Conservation (phyloP, 2,797 vertebrate genomes). For the Mus minutoides region DNA sequence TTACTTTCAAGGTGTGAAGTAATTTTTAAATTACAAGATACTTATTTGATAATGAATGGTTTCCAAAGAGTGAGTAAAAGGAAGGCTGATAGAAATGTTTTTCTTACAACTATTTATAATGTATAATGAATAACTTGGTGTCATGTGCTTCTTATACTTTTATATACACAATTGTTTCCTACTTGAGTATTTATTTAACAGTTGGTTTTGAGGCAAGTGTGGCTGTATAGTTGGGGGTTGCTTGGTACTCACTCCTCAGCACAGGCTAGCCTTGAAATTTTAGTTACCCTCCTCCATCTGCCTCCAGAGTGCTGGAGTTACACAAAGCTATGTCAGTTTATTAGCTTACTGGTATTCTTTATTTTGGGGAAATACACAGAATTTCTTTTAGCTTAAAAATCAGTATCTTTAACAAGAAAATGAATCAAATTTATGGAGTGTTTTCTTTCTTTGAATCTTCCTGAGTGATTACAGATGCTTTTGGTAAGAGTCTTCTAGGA, state of each 20-base stretch:
- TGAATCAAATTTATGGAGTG: not conserved
- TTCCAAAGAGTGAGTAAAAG: constrained; percentile 28
- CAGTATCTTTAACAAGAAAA: not conserved
- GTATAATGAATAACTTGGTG: not conserved
- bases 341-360: not conserved
- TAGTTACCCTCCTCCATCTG: not conserved
- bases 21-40: not conserved
- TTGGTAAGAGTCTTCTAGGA: not conserved
- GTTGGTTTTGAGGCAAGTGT: not conserved
- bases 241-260: not conserved
- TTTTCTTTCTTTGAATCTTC: not conserved
- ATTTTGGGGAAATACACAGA: constrained; percentile 36
- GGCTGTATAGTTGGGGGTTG: not conserved
- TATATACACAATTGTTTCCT: not conserved
- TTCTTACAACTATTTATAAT: not conserved
- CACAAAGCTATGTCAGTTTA: not conserved
- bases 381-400: constrained; percentile 23
- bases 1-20: not conserved
- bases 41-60: not conserved
- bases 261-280: not conserved
- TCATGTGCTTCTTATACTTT: not conserved
- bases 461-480: not conserved
- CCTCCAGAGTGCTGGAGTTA: not conserved
- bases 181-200: not conserved
- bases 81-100: not conserved